Percentiles rank a stretch among this genome's conserved stretches.
Conservation (phyloP, 1,140 invertebrate genomes). For the Belonocnema kinseyi region DNA sequence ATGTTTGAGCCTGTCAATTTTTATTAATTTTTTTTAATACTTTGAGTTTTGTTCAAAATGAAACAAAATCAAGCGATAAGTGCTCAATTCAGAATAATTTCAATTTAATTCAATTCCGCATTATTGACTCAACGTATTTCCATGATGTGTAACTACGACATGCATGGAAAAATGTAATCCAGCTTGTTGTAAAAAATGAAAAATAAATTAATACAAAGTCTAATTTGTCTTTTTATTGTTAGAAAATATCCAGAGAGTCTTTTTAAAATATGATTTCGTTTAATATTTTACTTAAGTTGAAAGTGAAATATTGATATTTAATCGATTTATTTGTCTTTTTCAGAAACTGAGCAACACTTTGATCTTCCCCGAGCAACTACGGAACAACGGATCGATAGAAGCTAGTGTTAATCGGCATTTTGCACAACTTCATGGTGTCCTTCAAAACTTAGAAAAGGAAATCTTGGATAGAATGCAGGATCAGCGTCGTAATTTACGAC, state of each 20-base stretch:
- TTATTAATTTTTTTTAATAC: too few relatives aligned
- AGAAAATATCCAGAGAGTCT: neutral
- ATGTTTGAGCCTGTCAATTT: too few relatives aligned
- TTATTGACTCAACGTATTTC: too few relatives aligned
- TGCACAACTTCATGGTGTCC: constrained; percentile 63
- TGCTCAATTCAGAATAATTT: too few relatives aligned
- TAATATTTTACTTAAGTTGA: neutral
- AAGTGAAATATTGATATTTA: neutral
- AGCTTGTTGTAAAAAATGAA: too few relatives aligned
- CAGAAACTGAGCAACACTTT: constrained; percentile 56
- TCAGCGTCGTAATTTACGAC: neutral
- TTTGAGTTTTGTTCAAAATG: too few relatives aligned
- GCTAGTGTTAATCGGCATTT: constrained; percentile 63
- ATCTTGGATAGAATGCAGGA: constrained; percentile 53
- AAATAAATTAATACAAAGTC: too few relatives aligned
- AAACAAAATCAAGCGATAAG: too few relatives aligned
- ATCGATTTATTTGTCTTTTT: constrained; percentile 41
- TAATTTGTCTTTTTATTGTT: too few relatives aligned
- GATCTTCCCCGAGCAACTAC: neutral
- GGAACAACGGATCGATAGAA: constrained; percentile 48
- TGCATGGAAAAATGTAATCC: too few relatives aligned
- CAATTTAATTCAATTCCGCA: too few relatives aligned
- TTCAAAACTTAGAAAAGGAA: constrained; percentile 64
- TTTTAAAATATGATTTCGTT: neutral
- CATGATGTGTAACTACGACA: too few relatives aligned